Evolutionary conservation across 2,113 vertebrate species (phyloP), one percentile per base, ranked within the genome.

Genomic region (Passerina amoena): DNA sequence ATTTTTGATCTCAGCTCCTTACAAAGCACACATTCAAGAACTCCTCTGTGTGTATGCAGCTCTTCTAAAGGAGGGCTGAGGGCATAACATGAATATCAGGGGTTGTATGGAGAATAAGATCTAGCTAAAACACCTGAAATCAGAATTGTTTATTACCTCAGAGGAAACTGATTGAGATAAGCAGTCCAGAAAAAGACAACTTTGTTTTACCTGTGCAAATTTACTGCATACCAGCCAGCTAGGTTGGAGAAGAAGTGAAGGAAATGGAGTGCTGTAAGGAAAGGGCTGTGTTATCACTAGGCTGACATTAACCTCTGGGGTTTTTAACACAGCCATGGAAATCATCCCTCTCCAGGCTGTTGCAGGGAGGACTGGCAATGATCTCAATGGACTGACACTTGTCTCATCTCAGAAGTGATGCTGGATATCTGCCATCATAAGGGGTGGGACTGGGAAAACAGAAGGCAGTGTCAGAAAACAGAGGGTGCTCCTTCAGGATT

Each of bases 221-320:
- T 59, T 40, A 42, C 79, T n/a, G 31, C 72, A 31, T 17, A 14
- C 1, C 11, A 64, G 59, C n/a, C 40, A 66, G 42, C 22, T 25
- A 15, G 28, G 47, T 20, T 31, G 35, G 30, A 88, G 35, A 47
- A 48, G 31, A 51, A 22, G 0, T 10, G 31, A 70, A 65, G 28
- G 42, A 69, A 59, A 72, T 1, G 5, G 13, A 35, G 11, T 9
- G 6, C 11, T 86, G 6, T 20, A 69, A 86, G 54, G 27, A 20
- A 70, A 66, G 9, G 60, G 37, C 17, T 20, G 15, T 9, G 17
- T 38, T 31, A 19, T 45, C 25, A 45, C 19, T 20, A 21, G 45
- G 15, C 7, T 75, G 35, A 14, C 1, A 0, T n/a, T 70, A 45
- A 4, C 8, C 30, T 21, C 51, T 54, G 20, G 3, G 9, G 7